Evolutionary conservation across 2,888 invertebrate genomes (phyloP), one percentile per base, ranked within the genome.

Genomic region (Lucinisca nassula): DNA sequence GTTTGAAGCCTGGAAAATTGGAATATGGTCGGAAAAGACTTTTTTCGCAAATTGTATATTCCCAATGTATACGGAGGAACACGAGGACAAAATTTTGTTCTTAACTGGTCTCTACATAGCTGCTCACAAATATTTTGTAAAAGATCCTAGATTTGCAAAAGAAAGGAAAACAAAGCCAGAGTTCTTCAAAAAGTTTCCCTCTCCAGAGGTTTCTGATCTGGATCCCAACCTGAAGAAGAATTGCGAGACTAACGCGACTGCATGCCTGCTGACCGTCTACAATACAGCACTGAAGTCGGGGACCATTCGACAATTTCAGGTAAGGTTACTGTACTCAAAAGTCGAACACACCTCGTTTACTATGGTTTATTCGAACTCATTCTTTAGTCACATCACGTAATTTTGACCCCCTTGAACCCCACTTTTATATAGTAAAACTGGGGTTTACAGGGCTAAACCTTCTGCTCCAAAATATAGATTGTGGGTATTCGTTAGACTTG

Each of bases 121-220:
- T 0, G 92, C 90, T 6, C 90, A 92, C 70, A 93, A 93, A 79
- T 93, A 93, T 79, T 91, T 91, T 74, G 91, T 85, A n/a, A 81
- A 80, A 0, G 93, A 93, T 55, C 83, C 70, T 30, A 77, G 93
- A 10, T 91, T 89, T 61, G 55, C 84, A 37, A 81, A 82, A 1
- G 85, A 87, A 3, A 77, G 81, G 24, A 51, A 77, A 21, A 45
- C 79, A 24, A 27, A 55, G 21, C 87, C 81, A 32, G 91, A 92
- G 49, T 90, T 91, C 78, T 86, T 87, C 88, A 90, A 86, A 40
- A 91, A 93, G 49, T 94, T 94, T 79, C 94, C 94, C 3, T 77
- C 92, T 3, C 93, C 94, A n/a, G 84, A 89, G 10, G 87, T 94
- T 12, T 84, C 85, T 55, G 81, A 84, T 1, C 67, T 92, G 0